A percentile compares a stretch with the other conserved stretches of the same genome.
Conservation (phyloP, 1,140 invertebrate genomes). For the Orchestia grillus region DNA sequence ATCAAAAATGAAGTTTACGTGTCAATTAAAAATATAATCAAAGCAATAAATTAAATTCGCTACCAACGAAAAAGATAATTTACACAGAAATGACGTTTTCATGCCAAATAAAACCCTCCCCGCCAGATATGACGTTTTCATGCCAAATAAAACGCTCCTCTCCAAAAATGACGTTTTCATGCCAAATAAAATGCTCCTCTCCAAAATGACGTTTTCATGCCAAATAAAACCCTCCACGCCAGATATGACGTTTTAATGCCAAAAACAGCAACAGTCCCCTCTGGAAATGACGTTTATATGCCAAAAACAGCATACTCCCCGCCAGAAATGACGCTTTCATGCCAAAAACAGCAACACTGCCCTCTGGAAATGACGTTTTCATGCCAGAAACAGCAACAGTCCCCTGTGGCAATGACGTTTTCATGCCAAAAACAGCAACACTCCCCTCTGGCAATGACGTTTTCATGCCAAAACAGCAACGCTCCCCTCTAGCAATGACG, state of each 20-base stretch:
- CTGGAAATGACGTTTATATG: background rate
- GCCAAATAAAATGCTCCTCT: background rate
- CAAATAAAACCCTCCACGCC: background rate
- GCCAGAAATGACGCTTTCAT: background rate
- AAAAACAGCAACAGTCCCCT: background rate
- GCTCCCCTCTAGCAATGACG: background rate
- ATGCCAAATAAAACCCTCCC: background rate
- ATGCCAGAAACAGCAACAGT: background rate
- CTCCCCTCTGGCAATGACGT: background rate
- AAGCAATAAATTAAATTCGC: no score
- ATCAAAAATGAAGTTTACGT: no score
- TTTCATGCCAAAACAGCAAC: background rate
- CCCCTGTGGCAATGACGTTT: background rate
- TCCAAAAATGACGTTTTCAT: background rate
- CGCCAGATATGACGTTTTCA: background rate
- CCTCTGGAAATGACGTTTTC: background rate
- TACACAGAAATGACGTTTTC: background rate
- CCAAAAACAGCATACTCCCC: background rate
- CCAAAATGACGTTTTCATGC: background rate
- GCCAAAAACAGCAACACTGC: background rate
- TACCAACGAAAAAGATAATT: background rate
- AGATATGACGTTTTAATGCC: background rate
- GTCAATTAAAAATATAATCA: background rate
- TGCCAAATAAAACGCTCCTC: background rate
- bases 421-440: no score